Base-by-base conservation (phyloP, 2,888 invertebrate species). In the Podotricha telesiphe region DNA sequence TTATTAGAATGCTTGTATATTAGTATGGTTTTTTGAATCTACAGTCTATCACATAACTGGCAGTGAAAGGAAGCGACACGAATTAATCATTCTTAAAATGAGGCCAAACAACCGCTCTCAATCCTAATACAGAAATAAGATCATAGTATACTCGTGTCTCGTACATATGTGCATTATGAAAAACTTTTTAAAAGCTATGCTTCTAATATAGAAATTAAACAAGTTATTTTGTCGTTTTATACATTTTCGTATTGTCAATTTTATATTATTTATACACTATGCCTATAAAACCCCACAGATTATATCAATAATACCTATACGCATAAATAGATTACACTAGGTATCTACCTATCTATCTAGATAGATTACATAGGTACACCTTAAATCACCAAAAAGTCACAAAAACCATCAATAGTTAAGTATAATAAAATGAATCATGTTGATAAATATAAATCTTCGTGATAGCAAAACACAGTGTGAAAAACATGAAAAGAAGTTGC, bases 101-200 rank as follows among this genome's bases (percentile, higher is more conserved):
- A 20, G 75, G 71, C 66, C 75, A 69, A 70, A 62, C 70, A 68
- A 56, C 69, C 50, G 75, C 62, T 73, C 73, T 73, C 67, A 61
- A 71, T 73, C 70, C 69, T 68, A 66, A 68, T 73, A 76, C 71
- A 73, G 73, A 53, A 73, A 74, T 72, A 71, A 69, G 42, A 70
- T 73, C 47, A 50, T 42, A 10, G 42, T 50, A 59, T 59, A 28
- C 28, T 28, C 28, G 28, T 28, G 28, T 28, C 28, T 28, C 3
- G 28, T 28, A 56, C 22, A 5, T 58, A 51, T 37, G 55, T 37
- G 55, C 34, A 37, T 11, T 37, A 5, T 11, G n/a, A 55, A 17
- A 10, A 10, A 34, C 11, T 55, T 37, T 11, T 55, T 37, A 17
- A 17, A 37, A 42, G 42, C 50, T 42, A 7, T 61, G n/a, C 10